These are phyloP conservation scores for Oplegnathus fasciatus DNA, from an alignment of 2,113 vertebrate species.

Conservation along the genomic window DNA sequence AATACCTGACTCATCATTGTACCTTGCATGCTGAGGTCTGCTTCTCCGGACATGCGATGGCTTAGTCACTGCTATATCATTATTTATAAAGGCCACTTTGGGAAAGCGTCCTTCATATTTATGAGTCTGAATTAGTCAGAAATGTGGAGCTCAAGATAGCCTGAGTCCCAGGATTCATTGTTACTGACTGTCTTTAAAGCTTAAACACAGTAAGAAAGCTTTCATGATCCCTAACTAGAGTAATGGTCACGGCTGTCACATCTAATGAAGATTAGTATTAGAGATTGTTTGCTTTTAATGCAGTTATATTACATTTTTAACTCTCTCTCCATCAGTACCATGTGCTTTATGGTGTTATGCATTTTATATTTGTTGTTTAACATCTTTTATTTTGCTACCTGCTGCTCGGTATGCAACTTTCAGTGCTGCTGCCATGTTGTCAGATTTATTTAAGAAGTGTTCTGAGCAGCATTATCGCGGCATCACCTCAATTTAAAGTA, in stretches of 20 bases:
- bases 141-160: constrained; percentile 25
- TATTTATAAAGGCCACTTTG: constrained; percentile 56
- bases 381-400: neutral
- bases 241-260: neutral
- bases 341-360: neutral
- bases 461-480: neutral
- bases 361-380: neutral
- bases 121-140: constrained; percentile 61
- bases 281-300: constrained; percentile 16
- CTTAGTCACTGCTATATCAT: constrained; percentile 53
- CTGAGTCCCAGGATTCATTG: constrained; percentile 26
- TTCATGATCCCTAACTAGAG: constrained; percentile 8
- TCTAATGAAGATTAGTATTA: neutral
- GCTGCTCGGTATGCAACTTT: neutral
- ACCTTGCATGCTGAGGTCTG: constrained; percentile 12
- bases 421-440: neutral
- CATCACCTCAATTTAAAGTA: neutral
- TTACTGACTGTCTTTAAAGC: constrained; percentile 34
- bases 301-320: neutral
- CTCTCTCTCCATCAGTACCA: neutral
- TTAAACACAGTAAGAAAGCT: constrained; percentile 44
- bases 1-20: constrained; percentile 51
- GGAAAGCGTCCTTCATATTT: constrained; percentile 40
- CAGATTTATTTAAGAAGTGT: neutral
- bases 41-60: constrained; percentile 5